Conservation (phyloP, 2,888 invertebrate species). For the Cancer borealis region DNA sequence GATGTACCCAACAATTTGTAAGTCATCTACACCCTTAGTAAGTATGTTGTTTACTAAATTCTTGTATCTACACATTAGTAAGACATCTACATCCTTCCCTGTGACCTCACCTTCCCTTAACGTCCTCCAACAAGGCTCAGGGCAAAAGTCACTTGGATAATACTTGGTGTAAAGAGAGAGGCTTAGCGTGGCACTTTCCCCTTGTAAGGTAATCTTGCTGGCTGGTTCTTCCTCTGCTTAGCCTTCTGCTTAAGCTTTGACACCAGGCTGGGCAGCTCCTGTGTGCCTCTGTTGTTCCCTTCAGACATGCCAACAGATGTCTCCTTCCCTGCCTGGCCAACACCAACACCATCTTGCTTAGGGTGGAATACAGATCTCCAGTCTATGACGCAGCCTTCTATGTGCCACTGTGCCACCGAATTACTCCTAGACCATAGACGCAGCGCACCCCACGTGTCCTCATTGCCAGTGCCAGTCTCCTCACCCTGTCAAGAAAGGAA, state of each 20-base stretch:
- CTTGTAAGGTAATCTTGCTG: background rate
- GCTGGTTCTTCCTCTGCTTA: background rate
- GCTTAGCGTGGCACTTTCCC: background rate
- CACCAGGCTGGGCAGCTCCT: background rate
- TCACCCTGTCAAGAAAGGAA: background rate
- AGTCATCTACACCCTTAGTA: too few relatives aligned
- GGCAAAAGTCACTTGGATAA: too few relatives aligned
- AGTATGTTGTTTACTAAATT: too few relatives aligned
- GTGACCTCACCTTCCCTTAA: too few relatives aligned
- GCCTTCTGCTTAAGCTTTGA: constrained; percentile 21
- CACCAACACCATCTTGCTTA: background rate
- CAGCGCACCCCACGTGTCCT: background rate
- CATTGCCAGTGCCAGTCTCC: background rate
- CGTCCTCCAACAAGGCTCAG: too few relatives aligned
- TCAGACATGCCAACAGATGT: background rate
- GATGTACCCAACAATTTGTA: too few relatives aligned
- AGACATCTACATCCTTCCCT: too few relatives aligned
- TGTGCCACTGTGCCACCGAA: background rate
- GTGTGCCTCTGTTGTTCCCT: background rate
- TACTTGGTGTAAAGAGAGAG: too few relatives aligned
- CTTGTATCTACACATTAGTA: too few relatives aligned
- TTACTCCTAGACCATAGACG: background rate
- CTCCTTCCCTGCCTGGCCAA: background rate
- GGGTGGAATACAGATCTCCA: background rate
- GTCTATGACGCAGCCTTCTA: background rate